Evolutionary conservation across 2,888 invertebrate genomes (phyloP).

Genomic region (Pristionchus japonicus): DNA sequence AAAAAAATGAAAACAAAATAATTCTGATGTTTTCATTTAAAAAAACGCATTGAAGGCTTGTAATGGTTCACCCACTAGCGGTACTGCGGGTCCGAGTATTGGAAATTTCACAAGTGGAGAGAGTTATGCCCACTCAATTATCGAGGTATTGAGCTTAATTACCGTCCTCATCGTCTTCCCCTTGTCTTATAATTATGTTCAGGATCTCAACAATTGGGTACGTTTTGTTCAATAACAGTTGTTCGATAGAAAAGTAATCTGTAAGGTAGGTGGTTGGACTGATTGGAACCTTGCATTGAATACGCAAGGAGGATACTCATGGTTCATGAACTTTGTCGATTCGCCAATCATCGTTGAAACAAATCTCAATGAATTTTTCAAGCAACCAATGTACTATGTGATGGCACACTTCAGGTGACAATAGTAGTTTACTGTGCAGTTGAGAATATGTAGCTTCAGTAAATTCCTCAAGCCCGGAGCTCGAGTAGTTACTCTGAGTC

Average conservation of each 20-base stretch:
- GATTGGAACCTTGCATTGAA: conserved; percentile 91
- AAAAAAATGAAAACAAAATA: neutral
- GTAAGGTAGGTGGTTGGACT: conserved; percentile 87
- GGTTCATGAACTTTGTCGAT: conserved; percentile 87
- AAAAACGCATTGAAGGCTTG: conserved; percentile 8
- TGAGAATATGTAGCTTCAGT: conserved; percentile 47
- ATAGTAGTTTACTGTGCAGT: conserved; percentile 1
- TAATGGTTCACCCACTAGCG: neutral
- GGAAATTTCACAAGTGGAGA: conserved; percentile 87
- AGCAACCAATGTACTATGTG: conserved; percentile 90
- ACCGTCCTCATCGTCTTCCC: too few species aligned
- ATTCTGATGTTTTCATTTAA: too few species aligned
- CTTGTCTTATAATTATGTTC: neutral
- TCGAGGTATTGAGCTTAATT: conserved; percentile 48
- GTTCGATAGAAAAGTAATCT: too few species aligned
- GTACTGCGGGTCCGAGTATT: conserved; percentile 74
- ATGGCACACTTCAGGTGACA: conserved; percentile 83
- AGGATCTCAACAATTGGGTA: conserved; percentile 86
- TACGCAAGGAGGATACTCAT: conserved; percentile 86
- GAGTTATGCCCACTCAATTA: conserved; percentile 80
- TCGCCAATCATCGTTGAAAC: conserved; percentile 84
- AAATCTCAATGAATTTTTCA: conserved; percentile 84
- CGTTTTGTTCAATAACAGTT: too few species aligned
- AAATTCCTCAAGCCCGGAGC: conserved; percentile 62
- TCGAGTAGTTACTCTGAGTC: conserved; percentile 18